These are phyloP conservation scores for Megalurothrips usitatus DNA, from an alignment of 2,888 invertebrate species.

Conservation along the genomic window DNA sequence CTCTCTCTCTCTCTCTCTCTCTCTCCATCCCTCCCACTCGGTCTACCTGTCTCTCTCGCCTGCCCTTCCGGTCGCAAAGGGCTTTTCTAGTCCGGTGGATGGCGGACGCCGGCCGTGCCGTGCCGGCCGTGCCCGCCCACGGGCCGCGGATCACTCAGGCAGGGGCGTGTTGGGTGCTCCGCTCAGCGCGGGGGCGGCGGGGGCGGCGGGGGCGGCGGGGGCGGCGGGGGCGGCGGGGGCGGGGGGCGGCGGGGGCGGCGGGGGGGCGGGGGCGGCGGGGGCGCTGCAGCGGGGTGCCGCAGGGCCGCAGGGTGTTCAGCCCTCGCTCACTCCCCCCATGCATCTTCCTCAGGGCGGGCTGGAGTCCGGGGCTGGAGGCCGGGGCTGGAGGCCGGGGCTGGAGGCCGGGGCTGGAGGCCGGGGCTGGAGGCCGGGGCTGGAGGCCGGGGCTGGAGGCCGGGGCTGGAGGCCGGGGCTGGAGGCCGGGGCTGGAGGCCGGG, in stretches of 20 bases:
- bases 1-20: too few species aligned
- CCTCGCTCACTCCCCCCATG: conserved; percentile 11
- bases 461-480: background rate
- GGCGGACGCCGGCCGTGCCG: background rate
- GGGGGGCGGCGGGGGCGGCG: background rate
- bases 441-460: background rate
- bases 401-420: background rate
- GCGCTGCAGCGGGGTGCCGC: background rate
- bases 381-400: background rate
- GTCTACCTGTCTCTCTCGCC: too few species aligned
- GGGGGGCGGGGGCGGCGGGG: background rate
- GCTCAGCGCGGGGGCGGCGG: background rate
- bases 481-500: background rate
- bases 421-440: background rate
- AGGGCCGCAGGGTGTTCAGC: too few species aligned
- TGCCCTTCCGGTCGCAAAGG: too few species aligned
- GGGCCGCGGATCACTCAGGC: background rate
- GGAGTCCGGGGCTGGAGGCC: background rate
- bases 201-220: background rate
- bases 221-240: background rate
- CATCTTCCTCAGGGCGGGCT: background rate
- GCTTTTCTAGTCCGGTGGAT: background rate
- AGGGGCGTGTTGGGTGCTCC: background rate
- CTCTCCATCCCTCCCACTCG: too few species aligned
- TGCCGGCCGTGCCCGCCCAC: background rate